Percentiles rank a stretch among this genome's conserved stretches.
These are phyloP conservation scores for Calonectris borealis DNA, from an alignment of 2,113 vertebrate genomes.

Conservation along the genomic window DNA sequence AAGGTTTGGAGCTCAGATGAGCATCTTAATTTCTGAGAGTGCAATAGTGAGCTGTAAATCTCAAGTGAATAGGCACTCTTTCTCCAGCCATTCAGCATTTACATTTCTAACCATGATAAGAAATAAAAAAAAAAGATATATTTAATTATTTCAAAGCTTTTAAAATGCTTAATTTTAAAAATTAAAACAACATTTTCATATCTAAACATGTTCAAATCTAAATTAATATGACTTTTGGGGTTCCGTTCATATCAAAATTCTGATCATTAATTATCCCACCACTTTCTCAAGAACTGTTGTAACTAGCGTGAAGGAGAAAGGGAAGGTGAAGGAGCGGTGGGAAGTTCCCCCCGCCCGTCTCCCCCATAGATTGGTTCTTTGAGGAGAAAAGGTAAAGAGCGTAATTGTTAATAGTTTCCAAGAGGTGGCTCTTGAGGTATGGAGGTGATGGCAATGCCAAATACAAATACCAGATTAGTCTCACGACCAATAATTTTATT, in stretches of 20 bases:
- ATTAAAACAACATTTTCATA: not conserved
- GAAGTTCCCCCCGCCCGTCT: no score
- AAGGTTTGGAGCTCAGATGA: not conserved
- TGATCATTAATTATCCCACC: not conserved
- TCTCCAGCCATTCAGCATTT: not conserved
- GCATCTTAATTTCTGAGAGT: not conserved
- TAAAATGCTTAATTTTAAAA: not conserved
- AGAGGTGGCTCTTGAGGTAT: no score
- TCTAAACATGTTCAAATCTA: not conserved
- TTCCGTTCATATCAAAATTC: not conserved
- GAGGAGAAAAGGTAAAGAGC: no score
- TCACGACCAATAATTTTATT: no score
- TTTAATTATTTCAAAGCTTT: not conserved
- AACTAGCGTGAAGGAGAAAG: no score
- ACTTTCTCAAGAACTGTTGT: not conserved
- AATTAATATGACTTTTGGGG: not conserved
- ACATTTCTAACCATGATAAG: not conserved
- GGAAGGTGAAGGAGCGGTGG: no score
- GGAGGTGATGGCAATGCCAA: no score
- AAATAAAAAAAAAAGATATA: not conserved
- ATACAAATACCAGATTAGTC: no score
- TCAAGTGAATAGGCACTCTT: not conserved
- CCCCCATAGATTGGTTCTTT: no score
- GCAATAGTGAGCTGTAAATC: not conserved
- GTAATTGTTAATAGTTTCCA: no score